phyloP scores from a whole-genome alignment of 2,113 vertebrate species.

The Bolborhynchus lineola region DNA sequence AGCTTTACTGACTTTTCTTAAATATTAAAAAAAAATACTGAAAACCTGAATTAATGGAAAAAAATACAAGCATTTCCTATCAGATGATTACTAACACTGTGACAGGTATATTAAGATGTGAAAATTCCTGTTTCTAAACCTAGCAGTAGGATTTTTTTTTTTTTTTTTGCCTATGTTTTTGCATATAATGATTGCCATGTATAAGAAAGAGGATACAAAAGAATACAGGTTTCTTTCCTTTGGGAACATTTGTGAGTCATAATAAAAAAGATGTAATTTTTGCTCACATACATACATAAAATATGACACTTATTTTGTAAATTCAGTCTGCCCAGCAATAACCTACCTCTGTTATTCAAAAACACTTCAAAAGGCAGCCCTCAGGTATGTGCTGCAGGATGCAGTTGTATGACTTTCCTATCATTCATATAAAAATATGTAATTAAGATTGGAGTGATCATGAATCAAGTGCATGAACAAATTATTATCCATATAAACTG shows the following conservation, averaged over 20 bases:
- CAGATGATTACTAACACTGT: neutral
- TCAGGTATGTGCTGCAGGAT: neutral
- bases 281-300: neutral
- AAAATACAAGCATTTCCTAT: neutral
- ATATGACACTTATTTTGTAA: constrained; percentile 16
- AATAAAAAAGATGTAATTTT: constrained; percentile 4
- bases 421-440: neutral
- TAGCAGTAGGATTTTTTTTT: neutral
- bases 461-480: constrained; percentile 1
- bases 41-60: neutral
- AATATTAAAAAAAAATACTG: neutral
- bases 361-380: neutral
- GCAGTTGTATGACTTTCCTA: neutral
- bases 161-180: neutral
- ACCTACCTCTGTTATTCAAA: neutral
- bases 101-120: neutral
- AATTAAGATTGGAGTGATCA: constrained; percentile 1
- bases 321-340: neutral
- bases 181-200: neutral
- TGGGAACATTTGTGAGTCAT: neutral
- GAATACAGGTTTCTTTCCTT: constrained; percentile 3
- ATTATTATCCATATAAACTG: neutral
- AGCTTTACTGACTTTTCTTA: neutral
- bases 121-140: neutral
- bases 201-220: neutral